These are phyloP conservation scores for Drosophila bocki DNA, from an alignment of 1,140 invertebrate genomes.

Conservation along the genomic window DNA sequence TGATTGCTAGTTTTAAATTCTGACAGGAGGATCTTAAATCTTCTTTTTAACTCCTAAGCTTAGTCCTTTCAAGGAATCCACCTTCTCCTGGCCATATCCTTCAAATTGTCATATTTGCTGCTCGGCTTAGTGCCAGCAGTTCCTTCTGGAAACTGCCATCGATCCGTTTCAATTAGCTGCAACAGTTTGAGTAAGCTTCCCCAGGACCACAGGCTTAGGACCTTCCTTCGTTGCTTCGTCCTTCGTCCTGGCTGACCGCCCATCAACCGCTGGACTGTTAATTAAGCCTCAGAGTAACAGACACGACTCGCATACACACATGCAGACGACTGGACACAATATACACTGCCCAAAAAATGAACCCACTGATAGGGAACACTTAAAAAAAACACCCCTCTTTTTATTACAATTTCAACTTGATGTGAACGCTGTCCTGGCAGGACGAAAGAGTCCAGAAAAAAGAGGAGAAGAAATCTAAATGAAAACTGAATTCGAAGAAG, in stretches of 20 bases:
- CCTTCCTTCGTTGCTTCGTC: background rate
- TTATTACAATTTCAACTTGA: background rate
- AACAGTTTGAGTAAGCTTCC: slow-evolving; percentile 14
- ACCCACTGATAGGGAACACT: background rate
- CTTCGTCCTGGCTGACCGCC: slow-evolving; percentile 1
- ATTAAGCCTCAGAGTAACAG: slow-evolving; percentile 24
- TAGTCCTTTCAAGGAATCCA: background rate
- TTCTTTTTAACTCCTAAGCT: background rate
- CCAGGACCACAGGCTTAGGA: slow-evolving; percentile 9
- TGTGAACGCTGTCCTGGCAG: background rate
- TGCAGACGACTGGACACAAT: background rate
- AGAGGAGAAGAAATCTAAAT: background rate
- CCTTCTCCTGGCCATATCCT: slow-evolving; percentile 8
- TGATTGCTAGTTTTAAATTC: background rate
- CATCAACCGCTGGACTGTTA: slow-evolving; percentile 30
- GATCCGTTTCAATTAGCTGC: slow-evolving; percentile 43
- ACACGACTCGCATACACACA: slow-evolving; percentile 11
- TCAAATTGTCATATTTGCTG: slow-evolving; percentile 25
- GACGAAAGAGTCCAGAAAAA: background rate
- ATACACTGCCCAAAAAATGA: background rate
- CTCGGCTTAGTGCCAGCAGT: slow-evolving; percentile 6
- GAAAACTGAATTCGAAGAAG: slow-evolving; percentile 6
- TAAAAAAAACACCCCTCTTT: background rate
- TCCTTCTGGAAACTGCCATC: slow-evolving; percentile 15
- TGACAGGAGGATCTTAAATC: background rate